A percentile compares a stretch with the other conserved stretches of the same genome.
phyloP scores from a whole-genome alignment of 2,113 vertebrate genomes.

The Mormoops blainvillei region DNA sequence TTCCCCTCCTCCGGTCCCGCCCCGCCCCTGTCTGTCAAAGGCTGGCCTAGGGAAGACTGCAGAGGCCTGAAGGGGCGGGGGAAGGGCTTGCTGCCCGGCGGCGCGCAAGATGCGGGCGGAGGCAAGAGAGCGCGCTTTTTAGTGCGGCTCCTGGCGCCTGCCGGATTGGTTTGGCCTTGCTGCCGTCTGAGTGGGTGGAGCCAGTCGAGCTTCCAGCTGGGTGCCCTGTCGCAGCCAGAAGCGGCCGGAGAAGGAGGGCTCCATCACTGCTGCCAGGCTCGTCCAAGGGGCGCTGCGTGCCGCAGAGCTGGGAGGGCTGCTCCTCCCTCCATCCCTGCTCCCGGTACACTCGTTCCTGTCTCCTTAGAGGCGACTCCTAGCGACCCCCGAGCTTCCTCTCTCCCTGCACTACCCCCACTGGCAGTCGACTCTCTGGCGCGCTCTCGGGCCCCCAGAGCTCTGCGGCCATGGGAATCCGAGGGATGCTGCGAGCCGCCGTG shows the following conservation, averaged over 20 bases:
- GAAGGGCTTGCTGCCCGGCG: neutral
- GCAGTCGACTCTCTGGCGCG: neutral
- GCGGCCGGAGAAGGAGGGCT: constrained; percentile 30
- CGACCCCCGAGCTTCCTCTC: neutral
- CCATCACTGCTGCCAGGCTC: neutral
- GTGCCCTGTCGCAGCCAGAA: neutral
- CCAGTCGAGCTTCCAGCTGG: accelerated
- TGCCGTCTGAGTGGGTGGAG: constrained; percentile 64
- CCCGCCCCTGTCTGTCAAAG: neutral
- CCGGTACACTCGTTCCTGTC: neutral
- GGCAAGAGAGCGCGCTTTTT: constrained; percentile 44
- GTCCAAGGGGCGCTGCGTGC: neutral
- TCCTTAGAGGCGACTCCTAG: neutral
- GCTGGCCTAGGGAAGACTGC: neutral
- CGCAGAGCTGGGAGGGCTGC: neutral
- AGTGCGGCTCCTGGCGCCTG: neutral
- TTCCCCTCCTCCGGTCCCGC: neutral
- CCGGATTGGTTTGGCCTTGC: neutral
- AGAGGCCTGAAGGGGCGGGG: constrained; percentile 9
- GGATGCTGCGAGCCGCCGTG: constrained; percentile 36
- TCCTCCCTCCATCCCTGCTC: neutral
- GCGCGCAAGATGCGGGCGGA: neutral
- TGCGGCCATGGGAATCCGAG: constrained; percentile 53
- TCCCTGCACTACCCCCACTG: constrained; percentile 22
- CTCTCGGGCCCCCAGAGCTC: constrained; percentile 65